Base-by-base conservation (phyloP, 1,140 invertebrate species). In the Pseudomyrmex concolor region DNA sequence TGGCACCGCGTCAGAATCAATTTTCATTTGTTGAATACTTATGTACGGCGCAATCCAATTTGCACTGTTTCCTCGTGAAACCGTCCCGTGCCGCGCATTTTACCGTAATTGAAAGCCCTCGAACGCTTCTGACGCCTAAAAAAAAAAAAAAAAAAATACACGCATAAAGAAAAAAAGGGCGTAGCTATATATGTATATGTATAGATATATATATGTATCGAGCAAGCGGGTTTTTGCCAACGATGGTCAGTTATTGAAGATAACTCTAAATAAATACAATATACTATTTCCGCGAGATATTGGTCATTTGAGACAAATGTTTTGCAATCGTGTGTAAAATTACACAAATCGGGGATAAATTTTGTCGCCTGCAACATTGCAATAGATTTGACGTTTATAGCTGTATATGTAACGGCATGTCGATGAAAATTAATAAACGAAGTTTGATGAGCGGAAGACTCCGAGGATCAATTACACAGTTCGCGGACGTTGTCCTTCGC, bases 21-120 rank as follows among this genome's bases (percentile, higher is more conserved):
- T 94, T 94, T 93, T 94, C 93, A 93, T 93, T 94, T 92, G 90
- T 86, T 89, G 89, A 93, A 93, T 93, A 94, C 92, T 93, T 93
- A 93, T 93, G 92, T 93, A 93, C 91, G 90, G 89, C 92, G 91
- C 93, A 92, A 94, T 93, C 90, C 93, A 93, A 94, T 94, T 94
- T 94, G 91, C 92, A 91, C 87, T 85, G 85, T 71, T 60, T 19
- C 84, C 51, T 34, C 55, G 25, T 19, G n/a, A 80, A 80, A 80
- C 54, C 68, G 2, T 60, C 54, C 60, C 45, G 48, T 48, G 25
- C 57, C 80, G 86, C 83, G 89, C 89, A 92, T 93, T 94, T 92
- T 92, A 92, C 89, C 88, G 91, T 93, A 93, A 93, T 93, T 94
- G 92, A 90, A 93, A 92, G 89, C 90, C 87, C 90, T 84, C 87